Conservation (phyloP, 2,888 invertebrate species). For the Pomacea canaliculata region DNA sequence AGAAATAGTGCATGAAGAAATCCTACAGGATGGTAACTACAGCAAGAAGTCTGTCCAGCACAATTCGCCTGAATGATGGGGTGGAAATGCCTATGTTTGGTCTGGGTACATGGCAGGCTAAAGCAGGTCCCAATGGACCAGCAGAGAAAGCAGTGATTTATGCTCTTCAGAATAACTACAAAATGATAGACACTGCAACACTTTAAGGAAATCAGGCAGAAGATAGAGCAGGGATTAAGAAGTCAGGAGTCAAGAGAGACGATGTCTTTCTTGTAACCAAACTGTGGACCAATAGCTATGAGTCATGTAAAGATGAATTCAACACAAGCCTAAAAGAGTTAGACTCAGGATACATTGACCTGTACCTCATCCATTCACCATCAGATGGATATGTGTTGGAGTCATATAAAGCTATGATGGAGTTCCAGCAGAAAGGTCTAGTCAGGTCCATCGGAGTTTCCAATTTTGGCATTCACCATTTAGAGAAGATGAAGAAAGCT, state of each 20-base stretch:
- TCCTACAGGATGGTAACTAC: slow-evolving; percentile 26
- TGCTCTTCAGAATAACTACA: slow-evolving; percentile 41
- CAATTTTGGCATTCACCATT: slow-evolving; percentile 54
- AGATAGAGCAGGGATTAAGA: slow-evolving; percentile 39
- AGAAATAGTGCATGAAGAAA: not conserved
- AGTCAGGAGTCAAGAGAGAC: slow-evolving; percentile 40
- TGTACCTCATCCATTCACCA: slow-evolving; percentile 51
- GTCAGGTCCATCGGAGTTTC: slow-evolving; percentile 48
- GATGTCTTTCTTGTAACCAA: slow-evolving; percentile 51
- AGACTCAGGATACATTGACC: slow-evolving; percentile 43
- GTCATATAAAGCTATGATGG: slow-evolving; percentile 46
- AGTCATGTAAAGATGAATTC: slow-evolving; percentile 35
- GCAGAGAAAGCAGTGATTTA: slow-evolving; percentile 33
- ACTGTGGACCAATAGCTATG: slow-evolving; percentile 43
- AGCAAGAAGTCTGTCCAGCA: slow-evolving; percentile 32
- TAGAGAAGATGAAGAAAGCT: slow-evolving; percentile 47
- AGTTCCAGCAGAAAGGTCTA: slow-evolving; percentile 46
- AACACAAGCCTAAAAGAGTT: slow-evolving; percentile 34
- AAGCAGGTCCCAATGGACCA: slow-evolving; percentile 22
- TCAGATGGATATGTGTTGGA: slow-evolving; percentile 41
- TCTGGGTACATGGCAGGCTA: slow-evolving; percentile 36
- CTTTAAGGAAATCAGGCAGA: slow-evolving; percentile 44
- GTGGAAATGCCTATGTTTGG: slow-evolving; percentile 47
- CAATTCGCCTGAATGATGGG: slow-evolving; percentile 42
- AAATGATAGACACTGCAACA: slow-evolving; percentile 45